Percentiles rank a stretch among this genome's conserved stretches.
Evolutionary conservation across 1,140 invertebrate species (phyloP).

Genomic region (Elysia chlorotica): DNA sequence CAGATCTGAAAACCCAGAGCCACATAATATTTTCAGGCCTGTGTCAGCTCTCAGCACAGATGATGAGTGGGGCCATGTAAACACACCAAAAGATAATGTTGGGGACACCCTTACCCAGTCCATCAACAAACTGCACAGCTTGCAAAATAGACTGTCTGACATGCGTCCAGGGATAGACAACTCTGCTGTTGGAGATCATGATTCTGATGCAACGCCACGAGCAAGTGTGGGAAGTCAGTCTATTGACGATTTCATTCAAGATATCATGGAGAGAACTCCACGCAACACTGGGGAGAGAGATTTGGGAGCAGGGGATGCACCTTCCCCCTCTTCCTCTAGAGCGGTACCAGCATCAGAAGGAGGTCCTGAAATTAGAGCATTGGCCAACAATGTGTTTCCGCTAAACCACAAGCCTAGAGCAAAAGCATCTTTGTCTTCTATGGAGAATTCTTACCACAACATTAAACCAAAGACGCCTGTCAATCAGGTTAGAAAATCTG

Average conservation of each 20-base stretch:
- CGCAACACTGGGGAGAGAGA: background rate
- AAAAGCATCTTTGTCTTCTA: constrained; percentile 51
- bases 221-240: background rate
- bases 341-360: background rate
- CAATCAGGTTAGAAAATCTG: constrained; percentile 46
- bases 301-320: background rate
- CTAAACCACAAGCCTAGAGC: constrained; percentile 45
- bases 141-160: constrained; percentile 31
- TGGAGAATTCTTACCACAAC: constrained; percentile 61
- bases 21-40: constrained; percentile 53
- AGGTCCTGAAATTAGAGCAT: background rate
- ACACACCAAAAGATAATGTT: constrained; percentile 28
- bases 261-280: constrained; percentile 8
- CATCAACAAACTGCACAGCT: constrained; percentile 32
- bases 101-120: constrained; percentile 36
- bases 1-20: constrained; percentile 25
- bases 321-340: background rate
- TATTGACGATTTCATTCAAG: constrained; percentile 19
- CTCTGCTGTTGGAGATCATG: background rate
- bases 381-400: constrained; percentile 57
- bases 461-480: constrained; percentile 60
- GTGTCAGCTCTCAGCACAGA: constrained; percentile 46
- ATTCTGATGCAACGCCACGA: background rate
- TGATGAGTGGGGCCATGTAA: constrained; percentile 28
- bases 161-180: constrained; percentile 20